Evolutionary conservation across 2,113 vertebrate species (phyloP).

Genomic region (Irena cyanogastra): DNA sequence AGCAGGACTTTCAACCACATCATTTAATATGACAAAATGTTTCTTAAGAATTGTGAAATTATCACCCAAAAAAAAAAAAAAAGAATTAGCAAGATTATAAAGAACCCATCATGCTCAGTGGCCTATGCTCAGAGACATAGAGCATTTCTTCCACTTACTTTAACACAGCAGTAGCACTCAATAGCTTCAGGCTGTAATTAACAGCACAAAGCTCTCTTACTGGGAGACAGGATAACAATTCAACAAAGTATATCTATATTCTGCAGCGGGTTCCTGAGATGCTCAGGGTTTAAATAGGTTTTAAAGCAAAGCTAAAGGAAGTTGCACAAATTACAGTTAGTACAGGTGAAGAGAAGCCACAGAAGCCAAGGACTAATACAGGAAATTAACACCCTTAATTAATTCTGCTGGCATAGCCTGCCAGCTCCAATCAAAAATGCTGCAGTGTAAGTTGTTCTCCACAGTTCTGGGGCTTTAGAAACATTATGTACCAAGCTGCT

Average conservation of each 20-base stretch:
- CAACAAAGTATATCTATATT: conserved; percentile 51
- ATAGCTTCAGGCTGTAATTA: conserved; percentile 62
- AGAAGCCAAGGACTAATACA: conserved; percentile 22
- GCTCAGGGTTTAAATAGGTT: conserved; percentile 27
- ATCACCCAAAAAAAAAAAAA: neutral
- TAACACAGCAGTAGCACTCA: conserved; percentile 47
- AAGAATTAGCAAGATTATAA: conserved; percentile 21
- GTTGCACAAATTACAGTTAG: neutral
- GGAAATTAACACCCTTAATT: conserved; percentile 40
- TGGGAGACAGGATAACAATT: conserved; percentile 49
- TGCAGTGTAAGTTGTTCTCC: neutral
- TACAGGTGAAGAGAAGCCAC: conserved; percentile 35
- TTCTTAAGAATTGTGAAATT: conserved; percentile 46
- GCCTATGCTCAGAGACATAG: neutral
- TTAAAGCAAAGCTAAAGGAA: conserved; percentile 38
- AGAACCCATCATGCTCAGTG: conserved; percentile 18
- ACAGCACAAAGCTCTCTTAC: conserved; percentile 58
- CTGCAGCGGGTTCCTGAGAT: conserved; percentile 13
- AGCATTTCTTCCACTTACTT: conserved; percentile 49
- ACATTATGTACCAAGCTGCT: neutral
- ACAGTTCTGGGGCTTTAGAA: neutral
- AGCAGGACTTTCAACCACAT: conserved; percentile 22
- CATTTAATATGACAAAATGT: conserved; percentile 36
- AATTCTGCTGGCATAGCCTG: neutral
- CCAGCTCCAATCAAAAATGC: neutral